Percentiles rank a stretch among this genome's conserved stretches.
phyloP scores from a whole-genome alignment of 2,113 vertebrate species.

The Coptodon rendalli region DNA sequence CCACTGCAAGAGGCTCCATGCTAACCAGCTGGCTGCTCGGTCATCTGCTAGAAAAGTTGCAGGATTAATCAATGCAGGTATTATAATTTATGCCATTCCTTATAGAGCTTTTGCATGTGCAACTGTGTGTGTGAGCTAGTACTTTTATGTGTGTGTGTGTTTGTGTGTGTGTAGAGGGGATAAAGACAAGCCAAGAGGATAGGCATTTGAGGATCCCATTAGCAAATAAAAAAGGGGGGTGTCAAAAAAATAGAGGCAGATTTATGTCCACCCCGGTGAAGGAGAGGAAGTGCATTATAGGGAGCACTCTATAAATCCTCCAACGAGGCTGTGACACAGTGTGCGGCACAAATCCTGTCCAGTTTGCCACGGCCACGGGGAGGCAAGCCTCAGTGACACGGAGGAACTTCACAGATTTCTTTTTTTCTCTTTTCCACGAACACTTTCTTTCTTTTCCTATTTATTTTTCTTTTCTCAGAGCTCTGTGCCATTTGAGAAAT shows the following conservation, averaged over 20 bases:
- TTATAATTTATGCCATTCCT: conserved; percentile 1
- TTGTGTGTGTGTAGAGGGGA: neutral
- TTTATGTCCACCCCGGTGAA: conserved; percentile 44
- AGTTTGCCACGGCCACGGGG: neutral
- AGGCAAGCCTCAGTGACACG: neutral
- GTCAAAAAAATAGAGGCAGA: conserved; percentile 42
- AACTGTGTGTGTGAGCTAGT: neutral
- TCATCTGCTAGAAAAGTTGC: neutral
- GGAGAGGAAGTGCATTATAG: conserved; percentile 46
- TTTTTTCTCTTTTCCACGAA: neutral
- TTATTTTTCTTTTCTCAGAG: neutral
- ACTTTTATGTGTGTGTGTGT: neutral
- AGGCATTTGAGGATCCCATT: conserved; percentile 34
- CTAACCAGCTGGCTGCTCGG: neutral
- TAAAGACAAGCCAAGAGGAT: conserved; percentile 20
- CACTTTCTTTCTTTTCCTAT: neutral
- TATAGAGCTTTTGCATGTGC: neutral
- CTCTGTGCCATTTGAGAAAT: neutral
- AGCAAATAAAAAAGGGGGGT: conserved; percentile 52
- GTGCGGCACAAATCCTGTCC: conserved; percentile 6
- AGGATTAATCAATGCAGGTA: conserved; percentile 23
- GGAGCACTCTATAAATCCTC: conserved; percentile 51
- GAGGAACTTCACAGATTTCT: conserved; percentile 2
- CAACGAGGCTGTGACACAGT: conserved; percentile 6
- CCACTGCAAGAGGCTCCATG: neutral